Evolutionary conservation across 1,140 invertebrate genomes (phyloP).

Genomic region (Drosophila trapezifrons): DNA sequence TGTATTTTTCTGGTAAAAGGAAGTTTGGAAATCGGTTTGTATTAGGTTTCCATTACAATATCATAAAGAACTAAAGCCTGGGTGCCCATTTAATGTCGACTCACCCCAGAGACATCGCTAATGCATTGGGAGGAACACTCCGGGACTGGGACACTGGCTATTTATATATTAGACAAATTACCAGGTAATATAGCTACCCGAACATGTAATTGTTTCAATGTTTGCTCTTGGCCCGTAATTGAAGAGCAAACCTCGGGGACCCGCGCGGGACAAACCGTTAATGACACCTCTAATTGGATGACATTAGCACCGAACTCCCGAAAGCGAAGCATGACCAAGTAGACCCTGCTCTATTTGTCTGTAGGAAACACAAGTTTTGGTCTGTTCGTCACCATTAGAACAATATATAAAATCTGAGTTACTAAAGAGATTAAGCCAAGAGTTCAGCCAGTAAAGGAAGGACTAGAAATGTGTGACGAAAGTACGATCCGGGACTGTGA

Average conservation of each 20-base stretch:
- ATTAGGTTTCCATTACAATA: conserved; percentile 10
- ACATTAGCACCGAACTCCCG: conserved; percentile 58
- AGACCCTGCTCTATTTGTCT: conserved; percentile 19
- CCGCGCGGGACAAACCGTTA: conserved; percentile 67
- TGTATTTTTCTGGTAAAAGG: neutral
- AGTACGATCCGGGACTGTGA: conserved; percentile 63
- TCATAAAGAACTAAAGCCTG: neutral
- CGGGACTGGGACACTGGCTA: conserved; percentile 36
- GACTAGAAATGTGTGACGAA: conserved; percentile 54
- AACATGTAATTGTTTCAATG: conserved; percentile 78
- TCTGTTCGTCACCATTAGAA: neutral
- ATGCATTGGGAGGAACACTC: conserved; percentile 58
- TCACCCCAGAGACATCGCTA: conserved; percentile 32
- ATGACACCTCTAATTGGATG: conserved; percentile 82
- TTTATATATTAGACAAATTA: conserved; percentile 79
- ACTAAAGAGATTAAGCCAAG: neutral
- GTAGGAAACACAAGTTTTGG: neutral
- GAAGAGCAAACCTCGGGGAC: conserved; percentile 67
- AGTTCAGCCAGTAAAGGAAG: neutral
- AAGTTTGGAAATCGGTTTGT: neutral
- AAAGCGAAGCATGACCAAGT: conserved; percentile 28
- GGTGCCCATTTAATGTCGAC: neutral
- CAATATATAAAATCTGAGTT: neutral
- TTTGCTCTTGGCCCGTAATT: conserved; percentile 65
- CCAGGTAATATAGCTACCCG: conserved; percentile 61